Evolutionary conservation across 1,140 invertebrate genomes (phyloP), one percentile per base, ranked within the genome.

Genomic region (Agrilus planipennis): DNA sequence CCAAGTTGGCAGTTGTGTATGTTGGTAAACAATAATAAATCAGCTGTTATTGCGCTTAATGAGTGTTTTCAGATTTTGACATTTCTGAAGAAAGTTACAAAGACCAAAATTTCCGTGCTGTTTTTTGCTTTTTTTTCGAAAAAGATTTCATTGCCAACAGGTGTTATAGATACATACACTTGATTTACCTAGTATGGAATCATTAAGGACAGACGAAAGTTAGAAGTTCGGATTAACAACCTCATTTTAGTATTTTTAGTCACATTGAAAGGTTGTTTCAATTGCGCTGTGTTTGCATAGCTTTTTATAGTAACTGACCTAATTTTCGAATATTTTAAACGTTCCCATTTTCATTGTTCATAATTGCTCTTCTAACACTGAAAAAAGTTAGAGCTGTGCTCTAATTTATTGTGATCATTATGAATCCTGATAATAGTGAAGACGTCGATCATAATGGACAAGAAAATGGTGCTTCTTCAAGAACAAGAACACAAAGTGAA

Each of bases 401-500:
- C 23, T 6, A n/a, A 25, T 7, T 7, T 7, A n/a, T 7, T 7
- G n/a, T 25, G 6, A 25, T 7, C n/a, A 31, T n/a, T 5, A 40
- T 40, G 38, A 19, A 31, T 18, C 14, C 38, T 4, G 38, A 40
- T 46, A 34, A 46, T 10, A 46, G 53, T 37, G 47, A 46, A 42
- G 45, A 39, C 22, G 31, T 34, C 10, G 7, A 21, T 34, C 47
- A 37, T 40, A 37, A 52, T 17, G 49, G 51, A 1, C 47, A 54
- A 25, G 52, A 57, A 25, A 50, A 41, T 19, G 48, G 44, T 28
- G 35, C 38, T 11, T 40, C 42, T 31, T 21, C 54, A 10, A 51
- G 57, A 36, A 39, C 50, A 14, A 47, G 60, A 30, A 55, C 53
- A 7, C 49, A 54, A 34, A 62, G 60, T 43, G 60, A 62, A 45